Evolutionary conservation across 2,113 vertebrate genomes (phyloP), one percentile per base, ranked within the genome.

Genomic region (Elgaria multicarinata): DNA sequence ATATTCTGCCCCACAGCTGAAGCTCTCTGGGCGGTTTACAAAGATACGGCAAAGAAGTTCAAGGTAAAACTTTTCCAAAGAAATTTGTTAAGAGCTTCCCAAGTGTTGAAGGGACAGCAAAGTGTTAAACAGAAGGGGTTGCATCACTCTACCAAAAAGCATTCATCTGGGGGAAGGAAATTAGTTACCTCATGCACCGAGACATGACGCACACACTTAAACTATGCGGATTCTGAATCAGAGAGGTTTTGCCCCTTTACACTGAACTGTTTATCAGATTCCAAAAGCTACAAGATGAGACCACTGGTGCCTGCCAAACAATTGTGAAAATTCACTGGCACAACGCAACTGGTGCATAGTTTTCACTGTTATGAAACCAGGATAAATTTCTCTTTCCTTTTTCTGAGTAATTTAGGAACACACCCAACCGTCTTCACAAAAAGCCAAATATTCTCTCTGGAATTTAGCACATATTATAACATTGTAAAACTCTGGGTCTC

Each of bases 141-240:
- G 88, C 78, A 36, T 90, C 67, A 89, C 12, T 58, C 39, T 16
- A n/a, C 67, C 67, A 71, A 83, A 75, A 85, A 55, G 84, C 44
- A 44, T 64, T 87, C 55, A 81, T 91, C 53, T 85, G 84, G 67
- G 72, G 69, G 85, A 79, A 85, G 80, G 89, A 89, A 92, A 82
- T 66, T 64, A 58, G 66, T 78, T 84, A 79, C 74, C 90, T 88
- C 86, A 85, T 16, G 72, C 75, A 22, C n/a, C 1, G 62, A 87
- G 50, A 83, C 28, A 71, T 87, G 85, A 91, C 72, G 44, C 64
- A 62, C 39, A 78, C 31, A 26, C 13, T 74, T 81, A 26, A 92
- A 80, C 72, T 66, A 76, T 92, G 81, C 69, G 8, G 13, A 46
- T 44, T 39, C 74, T 85, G 75, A 84, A 53, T 72, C 90, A 89